Evolutionary conservation across 64 coral and sea anemone species (phyloP).

Genomic region (Stichodactyla helianthus): DNA sequence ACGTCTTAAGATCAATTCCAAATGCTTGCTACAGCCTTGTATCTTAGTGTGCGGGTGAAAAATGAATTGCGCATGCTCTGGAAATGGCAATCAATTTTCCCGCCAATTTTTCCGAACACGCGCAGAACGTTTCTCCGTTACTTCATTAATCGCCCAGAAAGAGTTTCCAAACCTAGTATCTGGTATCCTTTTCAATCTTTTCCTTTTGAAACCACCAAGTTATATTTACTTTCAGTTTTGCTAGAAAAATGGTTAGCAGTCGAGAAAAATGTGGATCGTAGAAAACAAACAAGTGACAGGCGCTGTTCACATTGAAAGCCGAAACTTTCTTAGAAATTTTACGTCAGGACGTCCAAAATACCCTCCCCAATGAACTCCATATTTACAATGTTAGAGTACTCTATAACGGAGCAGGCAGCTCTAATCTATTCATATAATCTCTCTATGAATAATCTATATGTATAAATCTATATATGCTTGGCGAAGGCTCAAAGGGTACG

Average conservation of each 20-base stretch:
- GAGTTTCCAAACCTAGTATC: neutral
- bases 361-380: neutral
- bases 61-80: neutral
- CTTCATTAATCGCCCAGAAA: neutral
- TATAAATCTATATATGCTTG: constrained; percentile 8
- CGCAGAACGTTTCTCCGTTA: neutral
- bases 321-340: neutral
- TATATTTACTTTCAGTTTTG: neutral
- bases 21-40: neutral
- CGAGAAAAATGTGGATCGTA: constrained; percentile 10
- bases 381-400: neutral
- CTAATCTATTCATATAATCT: constrained; percentile 1
- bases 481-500: neutral
- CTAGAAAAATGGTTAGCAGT: neutral
- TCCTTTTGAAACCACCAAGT: neutral
- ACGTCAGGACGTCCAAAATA: neutral
- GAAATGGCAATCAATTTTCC: neutral
- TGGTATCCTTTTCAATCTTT: neutral
- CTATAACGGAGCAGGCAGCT: neutral
- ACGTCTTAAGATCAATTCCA: no score
- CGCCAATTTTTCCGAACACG: neutral
- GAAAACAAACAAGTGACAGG: neutral
- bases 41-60: neutral
- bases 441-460: constrained; percentile 8
- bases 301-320: neutral